These are phyloP conservation scores for Gasterosteus nipponicus DNA, from an alignment of 2,113 vertebrate species.

Conservation along the genomic window DNA sequence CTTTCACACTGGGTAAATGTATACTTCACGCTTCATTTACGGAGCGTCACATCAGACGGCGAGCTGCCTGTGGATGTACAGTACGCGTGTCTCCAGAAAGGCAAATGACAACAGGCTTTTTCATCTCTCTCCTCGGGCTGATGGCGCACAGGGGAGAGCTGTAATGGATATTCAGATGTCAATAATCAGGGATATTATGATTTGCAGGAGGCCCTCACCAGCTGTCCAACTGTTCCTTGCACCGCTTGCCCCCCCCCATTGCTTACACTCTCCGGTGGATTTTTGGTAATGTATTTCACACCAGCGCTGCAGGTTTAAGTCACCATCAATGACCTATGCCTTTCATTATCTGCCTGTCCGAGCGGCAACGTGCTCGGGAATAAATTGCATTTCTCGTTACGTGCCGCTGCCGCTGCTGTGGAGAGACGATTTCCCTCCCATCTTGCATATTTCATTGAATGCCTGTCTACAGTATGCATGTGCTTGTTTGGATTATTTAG, in stretches of 20 bases:
- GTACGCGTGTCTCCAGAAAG: conserved; percentile 8
- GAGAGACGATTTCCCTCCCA: conserved; percentile 77
- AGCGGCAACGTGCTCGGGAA: conserved; percentile 93
- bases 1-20: conserved; percentile 3
- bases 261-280: conserved; percentile 86
- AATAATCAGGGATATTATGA: conserved; percentile 81
- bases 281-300: conserved; percentile 96
- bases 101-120: conserved; percentile 44
- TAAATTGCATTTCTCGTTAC: conserved; percentile 99
- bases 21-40: conserved; percentile 30
- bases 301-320: conserved; percentile 95
- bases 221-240: conserved; percentile 65
- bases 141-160: conserved; percentile 25
- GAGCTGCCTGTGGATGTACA: conserved; percentile 9
- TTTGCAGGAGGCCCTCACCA: conserved; percentile 71
- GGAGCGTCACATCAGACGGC: conserved; percentile 3
- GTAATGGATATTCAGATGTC: conserved; percentile 82
- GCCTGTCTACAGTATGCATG: conserved; percentile 43
- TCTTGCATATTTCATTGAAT: conserved; percentile 68
- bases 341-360: conserved; percentile 99
- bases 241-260: conserved; percentile 67
- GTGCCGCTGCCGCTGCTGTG: conserved; percentile 80
- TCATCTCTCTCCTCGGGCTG: conserved; percentile 19
- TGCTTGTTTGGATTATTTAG: conserved; percentile 42
- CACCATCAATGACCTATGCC: conserved; percentile 98